phyloP scores from a whole-genome alignment of 2,888 invertebrate genomes.

The Alentia gelatinosa region DNA sequence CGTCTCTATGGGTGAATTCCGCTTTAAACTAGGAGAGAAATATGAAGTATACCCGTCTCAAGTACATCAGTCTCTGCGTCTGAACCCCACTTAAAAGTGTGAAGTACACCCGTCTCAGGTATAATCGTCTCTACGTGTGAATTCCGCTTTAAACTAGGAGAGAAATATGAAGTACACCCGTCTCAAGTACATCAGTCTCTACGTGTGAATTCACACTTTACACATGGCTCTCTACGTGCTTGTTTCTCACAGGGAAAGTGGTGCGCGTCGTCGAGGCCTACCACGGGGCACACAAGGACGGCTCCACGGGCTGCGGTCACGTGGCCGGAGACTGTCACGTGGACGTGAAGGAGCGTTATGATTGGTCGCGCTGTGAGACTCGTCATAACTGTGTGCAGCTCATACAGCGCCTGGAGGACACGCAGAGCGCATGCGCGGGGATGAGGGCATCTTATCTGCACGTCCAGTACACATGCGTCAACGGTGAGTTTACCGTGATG shows the following conservation, averaged over 20 bases:
- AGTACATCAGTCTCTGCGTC: too few species aligned
- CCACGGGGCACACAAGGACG: slow-evolving; percentile 55
- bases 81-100: too few species aligned
- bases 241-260: slow-evolving; percentile 23
- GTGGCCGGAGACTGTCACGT: slow-evolving; percentile 51
- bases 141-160: too few species aligned
- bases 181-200: too few species aligned
- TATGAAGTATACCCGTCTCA: too few species aligned
- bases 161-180: too few species aligned
- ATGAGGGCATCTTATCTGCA: slow-evolving; percentile 54
- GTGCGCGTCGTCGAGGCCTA: slow-evolving; percentile 58
- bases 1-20: too few species aligned
- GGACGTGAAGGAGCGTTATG: slow-evolving; percentile 48
- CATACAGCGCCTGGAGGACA: background rate
- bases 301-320: slow-evolving; percentile 42
- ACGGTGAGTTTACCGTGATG: slow-evolving; percentile 49
- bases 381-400: slow-evolving; percentile 59
- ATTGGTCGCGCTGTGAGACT: slow-evolving; percentile 59
- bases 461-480: slow-evolving; percentile 58
- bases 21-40: too few species aligned
- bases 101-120: too few species aligned
- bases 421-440: slow-evolving; percentile 16
- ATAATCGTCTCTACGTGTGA: too few species aligned
- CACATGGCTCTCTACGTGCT: too few species aligned
- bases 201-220: too few species aligned